phyloP scores from a whole-genome alignment of 2,113 vertebrate species.

The Danionella cerebrum region DNA sequence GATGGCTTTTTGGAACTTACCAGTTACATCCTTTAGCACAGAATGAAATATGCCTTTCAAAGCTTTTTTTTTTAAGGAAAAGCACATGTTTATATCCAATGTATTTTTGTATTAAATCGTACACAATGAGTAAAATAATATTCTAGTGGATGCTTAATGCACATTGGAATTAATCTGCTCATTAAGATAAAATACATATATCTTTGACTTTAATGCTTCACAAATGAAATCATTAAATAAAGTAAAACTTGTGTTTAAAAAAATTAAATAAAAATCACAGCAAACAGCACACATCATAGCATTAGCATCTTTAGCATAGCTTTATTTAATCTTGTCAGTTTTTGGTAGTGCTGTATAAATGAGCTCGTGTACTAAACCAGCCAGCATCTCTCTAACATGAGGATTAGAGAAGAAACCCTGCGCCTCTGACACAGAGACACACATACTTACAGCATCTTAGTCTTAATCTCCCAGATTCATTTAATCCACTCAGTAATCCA shows the following conservation, averaged over 20 bases:
- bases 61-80: no score
- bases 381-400: slow-evolving; percentile 22
- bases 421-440: slow-evolving; percentile 16
- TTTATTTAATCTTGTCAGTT: background rate
- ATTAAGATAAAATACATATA: no score
- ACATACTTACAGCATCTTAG: slow-evolving; percentile 25
- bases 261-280: background rate
- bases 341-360: background rate
- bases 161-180: no score
- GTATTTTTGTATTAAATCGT: no score
- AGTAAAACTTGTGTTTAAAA: no score
- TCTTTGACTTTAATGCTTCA: background rate
- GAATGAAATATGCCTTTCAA: no score
- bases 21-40: background rate
- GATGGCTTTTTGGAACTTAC: background rate
- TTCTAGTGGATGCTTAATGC: no score
- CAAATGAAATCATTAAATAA: background rate
- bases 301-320: background rate
- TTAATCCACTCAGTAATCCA: slow-evolving; percentile 31
- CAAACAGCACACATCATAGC: background rate
- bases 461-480: slow-evolving; percentile 26
- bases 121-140: no score
- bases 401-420: slow-evolving; percentile 16
- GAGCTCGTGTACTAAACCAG: background rate
- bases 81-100: no score